Evolutionary conservation across 2,113 vertebrate genomes (phyloP).

Genomic region (Notothenia coriiceps): DNA sequence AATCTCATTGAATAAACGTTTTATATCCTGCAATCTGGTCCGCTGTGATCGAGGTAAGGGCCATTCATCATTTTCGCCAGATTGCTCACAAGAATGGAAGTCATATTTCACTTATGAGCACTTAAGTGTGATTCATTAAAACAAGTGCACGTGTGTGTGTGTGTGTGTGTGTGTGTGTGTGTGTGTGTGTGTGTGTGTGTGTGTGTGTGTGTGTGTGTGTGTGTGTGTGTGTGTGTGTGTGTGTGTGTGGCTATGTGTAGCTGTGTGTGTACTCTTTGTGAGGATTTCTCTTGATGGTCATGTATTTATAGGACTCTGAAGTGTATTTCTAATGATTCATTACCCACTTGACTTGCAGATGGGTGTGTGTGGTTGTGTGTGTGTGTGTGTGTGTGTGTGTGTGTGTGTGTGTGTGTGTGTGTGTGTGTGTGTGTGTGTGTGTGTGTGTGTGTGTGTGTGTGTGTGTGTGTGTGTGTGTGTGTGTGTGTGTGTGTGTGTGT

Average conservation of each 20-base stretch:
- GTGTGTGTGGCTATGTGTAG: not conserved
- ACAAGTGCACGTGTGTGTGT: not conserved
- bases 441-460: not conserved
- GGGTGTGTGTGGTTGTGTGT: not conserved
- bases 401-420: not conserved
- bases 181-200: not conserved
- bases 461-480: not conserved
- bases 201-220: not conserved
- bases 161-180: not conserved
- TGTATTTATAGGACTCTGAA: too few relatives aligned
- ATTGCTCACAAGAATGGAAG: constrained; percentile 38
- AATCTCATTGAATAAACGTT: constrained; percentile 36
- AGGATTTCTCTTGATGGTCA: too few relatives aligned
- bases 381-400: constrained; percentile 6
- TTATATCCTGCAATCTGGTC: constrained; percentile 41
- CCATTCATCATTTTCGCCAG: constrained; percentile 52
- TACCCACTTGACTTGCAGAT: too few relatives aligned
- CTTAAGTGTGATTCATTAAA: constrained; percentile 51
- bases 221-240: not conserved
- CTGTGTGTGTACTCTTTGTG: not conserved
- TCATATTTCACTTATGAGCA: constrained; percentile 27
- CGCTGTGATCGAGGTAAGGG: constrained; percentile 4
- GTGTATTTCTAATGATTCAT: too few relatives aligned
- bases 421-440: not conserved
- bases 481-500: not conserved